Evolutionary conservation across 2,797 vertebrate species (phyloP).

Genomic region (Aeoliscus strigatus): DNA sequence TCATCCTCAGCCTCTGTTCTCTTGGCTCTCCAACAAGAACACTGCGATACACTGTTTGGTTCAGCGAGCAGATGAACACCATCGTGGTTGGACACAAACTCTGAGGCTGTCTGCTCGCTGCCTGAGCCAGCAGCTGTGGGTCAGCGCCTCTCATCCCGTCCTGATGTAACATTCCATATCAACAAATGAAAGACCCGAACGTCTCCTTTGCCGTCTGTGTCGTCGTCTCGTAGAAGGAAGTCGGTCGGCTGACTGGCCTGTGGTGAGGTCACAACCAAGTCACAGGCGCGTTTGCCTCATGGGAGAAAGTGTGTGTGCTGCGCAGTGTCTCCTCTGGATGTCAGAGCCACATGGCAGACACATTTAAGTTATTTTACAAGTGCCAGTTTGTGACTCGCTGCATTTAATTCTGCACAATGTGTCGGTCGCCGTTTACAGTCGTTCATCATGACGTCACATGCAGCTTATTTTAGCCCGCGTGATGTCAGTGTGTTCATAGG

Average conservation of each 20-base stretch:
- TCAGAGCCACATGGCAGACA: conserved; percentile 60
- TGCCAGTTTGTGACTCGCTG: conserved; percentile 48
- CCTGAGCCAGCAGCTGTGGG: conserved; percentile 2
- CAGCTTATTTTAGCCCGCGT: conserved; percentile 13
- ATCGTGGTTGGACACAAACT: conserved; percentile 18
- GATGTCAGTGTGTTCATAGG: conserved; percentile 4
- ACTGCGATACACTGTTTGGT: conserved; percentile 48
- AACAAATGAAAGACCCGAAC: conserved; percentile 30
- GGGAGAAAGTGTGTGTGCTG: conserved; percentile 38
- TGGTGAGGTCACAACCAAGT: conserved; percentile 65
- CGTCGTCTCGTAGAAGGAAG: conserved; percentile 34
- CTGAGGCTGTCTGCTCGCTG: conserved; percentile 4
- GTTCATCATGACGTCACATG: conserved; percentile 8
- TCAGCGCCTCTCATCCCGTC: conserved; percentile 2
- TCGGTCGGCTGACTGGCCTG: conserved; percentile 48
- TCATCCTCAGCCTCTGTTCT: conserved; percentile 60
- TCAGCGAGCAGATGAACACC: conserved; percentile 32
- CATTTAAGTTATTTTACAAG: conserved; percentile 60
- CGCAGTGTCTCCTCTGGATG: conserved; percentile 26
- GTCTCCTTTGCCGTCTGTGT: conserved; percentile 27
- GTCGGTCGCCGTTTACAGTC: conserved; percentile 21
- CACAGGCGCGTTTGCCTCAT: conserved; percentile 54
- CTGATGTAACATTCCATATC: conserved; percentile 14
- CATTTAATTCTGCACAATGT: conserved; percentile 43
- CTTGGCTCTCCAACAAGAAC: conserved; percentile 50